Evolutionary conservation across 2,113 vertebrate genomes (phyloP), one percentile per base, ranked within the genome.

Genomic region (Nothoprocta pentlandii): DNA sequence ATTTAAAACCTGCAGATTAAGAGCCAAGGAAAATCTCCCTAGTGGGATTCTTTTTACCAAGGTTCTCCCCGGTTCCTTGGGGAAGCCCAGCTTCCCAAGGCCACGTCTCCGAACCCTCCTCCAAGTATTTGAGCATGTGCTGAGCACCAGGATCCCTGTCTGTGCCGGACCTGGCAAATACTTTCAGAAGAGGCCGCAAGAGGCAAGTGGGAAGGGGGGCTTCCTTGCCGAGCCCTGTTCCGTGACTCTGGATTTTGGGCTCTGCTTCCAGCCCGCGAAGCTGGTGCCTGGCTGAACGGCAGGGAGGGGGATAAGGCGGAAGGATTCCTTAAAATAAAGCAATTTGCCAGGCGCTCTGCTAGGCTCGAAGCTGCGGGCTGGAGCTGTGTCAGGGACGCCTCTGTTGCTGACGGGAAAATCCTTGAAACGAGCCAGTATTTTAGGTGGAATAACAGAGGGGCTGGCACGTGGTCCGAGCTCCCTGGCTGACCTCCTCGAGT

Each of bases 291-390:
- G 53, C 12, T 42, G 54, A 74, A 21, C 42, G 14, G 36, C 42
- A 44, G 25, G 32, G 15, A 61, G 44, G 6, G 41, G 25, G 80
- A 28, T 20, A 20, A 47, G 54, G 34, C 41, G 42, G 54, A n/a
- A 42, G 26, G 34, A 42, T 75, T 85, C 21, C 47, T 74, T 5
- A 74, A 56, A 46, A 56, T 26, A 26, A 53, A 53, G 14, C 26
- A 53, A 23, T 36, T 16, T 19, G 6, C 12, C 0, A 1, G 22
- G 26, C 1, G 0, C 15, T 58, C 34, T n/a, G 23, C 26, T 58
- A 34, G 36, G 12, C 64, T 59, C 39, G 36, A 80, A 80, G 39
- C 44, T 21, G 21, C 0, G 1, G 28, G 32, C 21, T 1, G 1
- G 54, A 85, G 47, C 34, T 69, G 32, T 2, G 0, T 28, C 41